Conservation (phyloP, 1,140 invertebrate genomes). For the Cotesia chilonis region DNA sequence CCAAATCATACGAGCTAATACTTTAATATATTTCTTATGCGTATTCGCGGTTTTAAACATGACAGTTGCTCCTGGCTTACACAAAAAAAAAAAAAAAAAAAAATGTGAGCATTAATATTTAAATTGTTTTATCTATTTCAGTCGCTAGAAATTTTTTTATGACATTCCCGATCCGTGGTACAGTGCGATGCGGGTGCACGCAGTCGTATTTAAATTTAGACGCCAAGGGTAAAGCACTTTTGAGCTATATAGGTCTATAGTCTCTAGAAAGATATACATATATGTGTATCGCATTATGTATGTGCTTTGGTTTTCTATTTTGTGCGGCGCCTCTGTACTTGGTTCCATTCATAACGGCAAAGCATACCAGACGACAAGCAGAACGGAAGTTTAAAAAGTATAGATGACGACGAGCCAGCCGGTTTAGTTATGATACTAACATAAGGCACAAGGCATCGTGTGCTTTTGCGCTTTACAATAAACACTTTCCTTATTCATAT, state of each 20-base stretch:
- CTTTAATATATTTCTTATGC: no score
- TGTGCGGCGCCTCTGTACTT: slow-evolving; percentile 44
- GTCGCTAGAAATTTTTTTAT: slow-evolving; percentile 43
- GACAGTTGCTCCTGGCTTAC: not conserved
- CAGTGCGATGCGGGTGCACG: slow-evolving; percentile 28
- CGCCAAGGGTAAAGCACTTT: slow-evolving; percentile 43
- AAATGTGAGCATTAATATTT: not conserved
- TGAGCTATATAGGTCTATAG: not conserved
- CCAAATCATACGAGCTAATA: no score
- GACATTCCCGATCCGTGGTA: slow-evolving; percentile 38
- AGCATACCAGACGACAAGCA: slow-evolving; percentile 24
- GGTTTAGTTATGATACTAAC: not conserved
- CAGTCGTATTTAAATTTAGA: slow-evolving; percentile 49
- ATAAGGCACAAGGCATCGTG: not conserved
- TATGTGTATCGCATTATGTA: not conserved
- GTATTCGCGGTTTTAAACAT: not conserved
- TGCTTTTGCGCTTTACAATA: slow-evolving; percentile 1
- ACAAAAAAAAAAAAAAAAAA: not conserved
- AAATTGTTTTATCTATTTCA: slow-evolving; percentile 41
- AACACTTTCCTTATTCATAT: slow-evolving; percentile 21
- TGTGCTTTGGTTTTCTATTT: slow-evolving; percentile 5
- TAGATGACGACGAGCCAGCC: not conserved
- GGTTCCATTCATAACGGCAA: slow-evolving; percentile 44
- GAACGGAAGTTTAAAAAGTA: slow-evolving; percentile 44
- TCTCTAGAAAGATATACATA: not conserved